These are phyloP conservation scores for Pagetopsis macropterus DNA, from an alignment of 2,797 vertebrate genomes.

Conservation along the genomic window DNA sequence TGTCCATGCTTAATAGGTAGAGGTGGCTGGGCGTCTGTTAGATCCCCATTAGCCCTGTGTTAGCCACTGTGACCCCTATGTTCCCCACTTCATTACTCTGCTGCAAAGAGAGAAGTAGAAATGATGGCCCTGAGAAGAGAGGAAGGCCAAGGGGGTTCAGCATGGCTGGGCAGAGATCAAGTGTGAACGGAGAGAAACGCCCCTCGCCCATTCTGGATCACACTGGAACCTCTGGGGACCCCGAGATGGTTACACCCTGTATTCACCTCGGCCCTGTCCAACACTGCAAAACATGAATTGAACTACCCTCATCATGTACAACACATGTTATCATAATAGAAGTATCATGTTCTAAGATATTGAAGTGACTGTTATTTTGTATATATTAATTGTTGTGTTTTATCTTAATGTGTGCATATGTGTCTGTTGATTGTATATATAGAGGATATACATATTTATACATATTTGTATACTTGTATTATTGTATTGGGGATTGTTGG, in stretches of 20 bases:
- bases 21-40: conserved; percentile 71
- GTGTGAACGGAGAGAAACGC: conserved; percentile 81
- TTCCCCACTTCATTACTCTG: conserved; percentile 83
- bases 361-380: too few relatives aligned
- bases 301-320: conserved; percentile 43
- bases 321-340: conserved; percentile 42
- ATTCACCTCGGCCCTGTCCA: conserved; percentile 65
- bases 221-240: conserved; percentile 65
- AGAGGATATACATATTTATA: too few relatives aligned
- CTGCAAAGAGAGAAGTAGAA: conserved; percentile 66
- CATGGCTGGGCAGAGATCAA: conserved; percentile 85
- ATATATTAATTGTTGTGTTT: too few relatives aligned
- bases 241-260: conserved; percentile 63
- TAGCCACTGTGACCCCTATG: conserved; percentile 83
- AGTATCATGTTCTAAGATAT: not conserved
- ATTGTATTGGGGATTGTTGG: too few relatives aligned
- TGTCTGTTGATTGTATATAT: too few relatives aligned
- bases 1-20: conserved; percentile 69
- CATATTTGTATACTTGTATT: too few relatives aligned
- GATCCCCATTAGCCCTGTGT: conserved; percentile 81
- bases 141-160: conserved; percentile 75
- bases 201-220: conserved; percentile 81
- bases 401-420: too few relatives aligned
- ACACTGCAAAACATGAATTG: conserved; percentile 56
- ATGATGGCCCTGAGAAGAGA: conserved; percentile 71